phyloP scores from a whole-genome alignment of 2,888 invertebrate genomes.

The Fabriciana adippe region DNA sequence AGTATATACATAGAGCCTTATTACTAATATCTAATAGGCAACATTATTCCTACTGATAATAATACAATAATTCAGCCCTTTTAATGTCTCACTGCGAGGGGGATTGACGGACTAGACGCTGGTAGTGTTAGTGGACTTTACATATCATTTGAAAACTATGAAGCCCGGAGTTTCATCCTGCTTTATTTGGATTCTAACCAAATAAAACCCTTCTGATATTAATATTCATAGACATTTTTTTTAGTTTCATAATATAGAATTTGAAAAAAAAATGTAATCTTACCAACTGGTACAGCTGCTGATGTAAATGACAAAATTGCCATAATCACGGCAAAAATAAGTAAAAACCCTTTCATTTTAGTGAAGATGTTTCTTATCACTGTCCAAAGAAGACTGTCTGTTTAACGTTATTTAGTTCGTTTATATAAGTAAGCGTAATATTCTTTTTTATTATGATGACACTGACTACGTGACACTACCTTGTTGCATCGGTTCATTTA shows the following conservation, averaged over 20 bases:
- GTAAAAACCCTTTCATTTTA: constrained; percentile 1
- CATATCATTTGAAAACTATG: too few relatives aligned
- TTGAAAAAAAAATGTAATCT: neutral
- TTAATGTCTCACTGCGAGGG: too few relatives aligned
- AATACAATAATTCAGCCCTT: too few relatives aligned
- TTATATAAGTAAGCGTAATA: neutral
- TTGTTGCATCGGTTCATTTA: neutral
- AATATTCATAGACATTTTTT: too few relatives aligned
- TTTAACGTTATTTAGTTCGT: neutral
- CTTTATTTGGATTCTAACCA: too few relatives aligned
- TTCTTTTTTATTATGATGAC: neutral
- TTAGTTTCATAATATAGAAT: neutral
- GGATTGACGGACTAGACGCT: too few relatives aligned
- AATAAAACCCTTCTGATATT: too few relatives aligned
- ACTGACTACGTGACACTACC: neutral
- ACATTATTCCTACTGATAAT: too few relatives aligned
- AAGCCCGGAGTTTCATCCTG: too few relatives aligned
- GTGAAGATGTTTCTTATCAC: neutral
- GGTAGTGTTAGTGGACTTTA: too few relatives aligned
- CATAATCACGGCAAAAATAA: neutral
- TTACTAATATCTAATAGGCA: too few relatives aligned
- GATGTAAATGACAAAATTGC: neutral
- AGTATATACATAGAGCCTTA: too few relatives aligned
- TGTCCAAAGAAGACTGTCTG: neutral
- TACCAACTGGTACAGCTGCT: constrained; percentile 4